Conservation (phyloP, 64 coral and sea anemone genomes). For the Stichodactyla helianthus region DNA sequence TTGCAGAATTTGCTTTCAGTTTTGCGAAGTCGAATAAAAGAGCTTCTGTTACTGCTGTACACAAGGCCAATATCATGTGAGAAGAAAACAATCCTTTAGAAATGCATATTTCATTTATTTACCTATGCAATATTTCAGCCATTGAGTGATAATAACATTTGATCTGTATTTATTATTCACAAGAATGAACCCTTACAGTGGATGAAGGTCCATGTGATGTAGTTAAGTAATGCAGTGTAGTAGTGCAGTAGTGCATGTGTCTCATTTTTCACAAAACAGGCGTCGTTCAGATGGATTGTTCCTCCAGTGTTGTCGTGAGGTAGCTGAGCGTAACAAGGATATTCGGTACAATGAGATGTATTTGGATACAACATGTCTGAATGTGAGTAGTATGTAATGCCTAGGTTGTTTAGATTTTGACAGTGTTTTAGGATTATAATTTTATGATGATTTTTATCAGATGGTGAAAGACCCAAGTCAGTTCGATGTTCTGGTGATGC, state of each 20-base stretch:
- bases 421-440: background rate
- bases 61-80: conserved; percentile 99
- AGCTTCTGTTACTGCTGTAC: conserved; percentile 87
- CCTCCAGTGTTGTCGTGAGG: conserved; percentile 90
- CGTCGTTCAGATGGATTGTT: conserved; percentile 94
- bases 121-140: no score
- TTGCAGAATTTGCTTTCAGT: conserved; percentile 96
- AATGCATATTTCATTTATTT: no score
- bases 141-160: no score
- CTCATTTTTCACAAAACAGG: conserved; percentile 18
- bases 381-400: conserved; percentile 50
- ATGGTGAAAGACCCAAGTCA: conserved; percentile 88
- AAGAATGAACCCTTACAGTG: no score
- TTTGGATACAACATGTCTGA: conserved; percentile 97
- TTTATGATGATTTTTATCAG: conserved; percentile 10
- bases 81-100: background rate
- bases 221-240: background rate
- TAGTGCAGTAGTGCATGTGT: background rate
- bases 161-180: no score
- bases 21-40: conserved; percentile 94
- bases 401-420: background rate
- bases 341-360: conserved; percentile 91
- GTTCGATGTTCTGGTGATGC: conserved; percentile 99
- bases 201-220: no score
- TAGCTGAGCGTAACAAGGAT: conserved; percentile 91